Evolutionary conservation across 1,140 invertebrate species (phyloP).

Genomic region (Drosophila trapezifrons): DNA sequence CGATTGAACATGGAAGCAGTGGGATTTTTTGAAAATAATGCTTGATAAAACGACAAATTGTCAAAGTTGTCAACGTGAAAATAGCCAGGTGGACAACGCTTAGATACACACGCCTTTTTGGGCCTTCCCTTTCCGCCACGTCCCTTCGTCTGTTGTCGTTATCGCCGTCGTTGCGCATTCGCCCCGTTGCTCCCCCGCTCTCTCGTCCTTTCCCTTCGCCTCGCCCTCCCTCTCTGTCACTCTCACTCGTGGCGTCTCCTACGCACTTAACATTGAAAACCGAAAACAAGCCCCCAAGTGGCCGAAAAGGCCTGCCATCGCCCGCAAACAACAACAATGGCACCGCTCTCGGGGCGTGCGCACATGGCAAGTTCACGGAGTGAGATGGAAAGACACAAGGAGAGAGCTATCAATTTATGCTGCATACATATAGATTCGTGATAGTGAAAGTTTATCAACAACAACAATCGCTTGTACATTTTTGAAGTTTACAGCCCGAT

Average conservation of each 20-base stretch:
- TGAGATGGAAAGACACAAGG: neutral
- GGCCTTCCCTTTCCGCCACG: constrained; percentile 2
- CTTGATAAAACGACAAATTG: neutral
- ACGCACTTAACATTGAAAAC: constrained; percentile 80
- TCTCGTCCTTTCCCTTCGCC: neutral
- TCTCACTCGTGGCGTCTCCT: constrained; percentile 51
- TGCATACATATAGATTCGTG: constrained; percentile 46
- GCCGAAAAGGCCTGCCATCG: constrained; percentile 60
- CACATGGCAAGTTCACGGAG: constrained; percentile 15
- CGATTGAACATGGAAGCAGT: too few species aligned
- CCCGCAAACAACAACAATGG: constrained; percentile 22
- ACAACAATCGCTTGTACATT: constrained; percentile 41
- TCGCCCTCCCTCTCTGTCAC: constrained; percentile 9
- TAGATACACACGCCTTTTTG: constrained; percentile 20
- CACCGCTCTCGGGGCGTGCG: constrained; percentile 47
- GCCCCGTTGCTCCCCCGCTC: constrained; percentile 24
- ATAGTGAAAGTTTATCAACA: constrained; percentile 70
- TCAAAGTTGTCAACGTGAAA: constrained; percentile 7
- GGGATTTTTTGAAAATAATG: too few species aligned
- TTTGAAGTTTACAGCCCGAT: constrained; percentile 73
- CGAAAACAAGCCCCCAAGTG: constrained; percentile 79
- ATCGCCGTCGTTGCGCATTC: constrained; percentile 48
- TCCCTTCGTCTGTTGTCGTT: constrained; percentile 28
- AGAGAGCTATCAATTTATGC: constrained; percentile 30
- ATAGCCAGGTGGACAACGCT: constrained; percentile 24